Evolutionary conservation across 2,113 vertebrate genomes (phyloP).

Genomic region (Polyodon spathula): DNA sequence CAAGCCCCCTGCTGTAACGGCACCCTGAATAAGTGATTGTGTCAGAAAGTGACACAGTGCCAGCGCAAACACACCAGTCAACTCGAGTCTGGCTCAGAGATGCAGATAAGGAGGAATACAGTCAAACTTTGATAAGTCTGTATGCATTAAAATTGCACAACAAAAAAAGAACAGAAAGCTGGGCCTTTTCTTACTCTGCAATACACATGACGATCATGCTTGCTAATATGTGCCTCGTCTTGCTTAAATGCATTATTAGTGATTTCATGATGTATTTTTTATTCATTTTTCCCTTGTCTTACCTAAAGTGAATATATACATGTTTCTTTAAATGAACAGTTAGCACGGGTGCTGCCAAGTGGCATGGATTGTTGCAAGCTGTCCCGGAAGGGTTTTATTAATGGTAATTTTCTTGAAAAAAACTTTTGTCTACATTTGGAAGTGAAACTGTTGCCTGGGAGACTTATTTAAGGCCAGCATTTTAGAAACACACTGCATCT

Average conservation of each 20-base stretch:
- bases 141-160: no score
- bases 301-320: conserved; percentile 19
- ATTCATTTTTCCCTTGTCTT: conserved; percentile 8
- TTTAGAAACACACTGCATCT: conserved; percentile 71
- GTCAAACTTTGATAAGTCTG: neutral
- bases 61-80: conserved; percentile 12
- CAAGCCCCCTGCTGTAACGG: neutral
- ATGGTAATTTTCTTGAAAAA: conserved; percentile 73
- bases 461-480: conserved; percentile 69
- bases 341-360: conserved; percentile 73
- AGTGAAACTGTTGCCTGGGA: conserved; percentile 73
- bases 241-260: no score
- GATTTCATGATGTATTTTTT: no score
- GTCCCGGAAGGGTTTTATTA: conserved; percentile 81
- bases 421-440: conserved; percentile 80
- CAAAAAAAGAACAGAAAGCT: no score
- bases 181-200: no score
- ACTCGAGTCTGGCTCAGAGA: neutral
- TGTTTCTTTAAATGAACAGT: conserved; percentile 64
- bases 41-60: conserved; percentile 6
- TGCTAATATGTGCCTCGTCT: no score
- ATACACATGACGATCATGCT: no score
- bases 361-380: conserved; percentile 77
- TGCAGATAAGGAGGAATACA: neutral
- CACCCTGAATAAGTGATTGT: conserved; percentile 16